A percentile compares a stretch with the other conserved stretches of the same genome.
These are phyloP conservation scores for Megatriorchis doriae DNA, from an alignment of 2,113 vertebrate species.

Conservation along the genomic window DNA sequence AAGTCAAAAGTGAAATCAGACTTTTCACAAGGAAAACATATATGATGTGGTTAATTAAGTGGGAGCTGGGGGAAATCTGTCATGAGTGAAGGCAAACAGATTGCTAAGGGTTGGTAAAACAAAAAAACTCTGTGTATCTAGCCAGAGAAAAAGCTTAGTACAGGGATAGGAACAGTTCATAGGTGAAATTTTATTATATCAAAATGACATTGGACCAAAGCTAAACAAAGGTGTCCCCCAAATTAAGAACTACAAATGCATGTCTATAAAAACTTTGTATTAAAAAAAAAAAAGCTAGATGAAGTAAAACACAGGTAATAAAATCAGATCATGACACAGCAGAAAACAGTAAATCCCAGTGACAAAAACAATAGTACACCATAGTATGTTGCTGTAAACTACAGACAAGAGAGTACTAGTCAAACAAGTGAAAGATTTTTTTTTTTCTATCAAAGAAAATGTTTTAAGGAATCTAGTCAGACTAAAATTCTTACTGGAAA, in stretches of 20 bases:
- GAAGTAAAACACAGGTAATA: neutral
- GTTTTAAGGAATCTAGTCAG: constrained; percentile 4
- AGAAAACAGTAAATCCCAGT: neutral
- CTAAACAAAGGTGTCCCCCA: neutral
- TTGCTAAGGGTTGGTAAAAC: neutral
- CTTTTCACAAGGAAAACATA: neutral
- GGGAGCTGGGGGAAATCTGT: constrained; percentile 26
- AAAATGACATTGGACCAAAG: neutral
- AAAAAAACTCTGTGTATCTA: neutral
- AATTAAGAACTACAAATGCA: neutral
- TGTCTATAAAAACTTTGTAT: neutral
- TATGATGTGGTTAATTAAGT: constrained; percentile 48
- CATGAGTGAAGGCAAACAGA: constrained; percentile 32
- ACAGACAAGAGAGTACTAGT: neutral
- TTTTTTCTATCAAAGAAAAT: neutral
- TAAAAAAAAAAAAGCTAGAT: neutral
- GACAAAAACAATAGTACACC: neutral
- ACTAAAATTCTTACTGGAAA: neutral
- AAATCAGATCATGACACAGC: neutral
- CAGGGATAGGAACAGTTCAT: neutral
- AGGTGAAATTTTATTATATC: neutral
- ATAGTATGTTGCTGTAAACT: neutral
- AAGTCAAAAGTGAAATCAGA: constrained; percentile 16
- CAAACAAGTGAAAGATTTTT: neutral
- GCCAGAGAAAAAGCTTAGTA: neutral